Percentiles rank a stretch among this genome's conserved stretches.
phyloP scores from a whole-genome alignment of 2,113 vertebrate species.

The Gasterosteus aculeatus region DNA sequence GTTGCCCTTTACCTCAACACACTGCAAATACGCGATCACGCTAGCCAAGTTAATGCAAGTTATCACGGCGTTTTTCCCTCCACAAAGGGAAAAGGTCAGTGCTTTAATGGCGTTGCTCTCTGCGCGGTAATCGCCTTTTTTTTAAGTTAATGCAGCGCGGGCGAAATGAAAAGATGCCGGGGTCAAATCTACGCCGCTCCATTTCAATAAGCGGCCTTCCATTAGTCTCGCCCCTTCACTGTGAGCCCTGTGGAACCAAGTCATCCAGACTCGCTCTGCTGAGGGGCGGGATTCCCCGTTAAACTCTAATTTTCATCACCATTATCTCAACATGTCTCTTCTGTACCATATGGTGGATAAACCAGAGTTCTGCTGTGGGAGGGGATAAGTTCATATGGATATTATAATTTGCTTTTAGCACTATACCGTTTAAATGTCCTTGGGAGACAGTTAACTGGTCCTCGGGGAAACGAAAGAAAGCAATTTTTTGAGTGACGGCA shows the following conservation, averaged over 20 bases:
- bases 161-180: constrained; percentile 74
- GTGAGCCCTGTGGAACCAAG: constrained; percentile 50
- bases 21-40: constrained; percentile 59
- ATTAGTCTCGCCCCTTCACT: constrained; percentile 65
- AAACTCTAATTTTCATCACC: constrained; percentile 56
- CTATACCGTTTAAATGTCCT: neutral
- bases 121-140: constrained; percentile 70
- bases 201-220: constrained; percentile 70
- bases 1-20: constrained; percentile 69
- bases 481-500: neutral
- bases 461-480: neutral
- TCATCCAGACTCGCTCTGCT: constrained; percentile 58
- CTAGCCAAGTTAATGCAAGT: constrained; percentile 63
- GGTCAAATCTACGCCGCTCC: constrained; percentile 69
- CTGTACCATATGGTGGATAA: constrained; percentile 46
- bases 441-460: neutral
- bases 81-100: constrained; percentile 76
- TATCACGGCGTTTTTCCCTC: constrained; percentile 54
- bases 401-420: neutral
- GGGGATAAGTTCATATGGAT: constrained; percentile 11
- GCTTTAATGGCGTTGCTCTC: constrained; percentile 75
- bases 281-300: constrained; percentile 47
- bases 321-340: constrained; percentile 53
- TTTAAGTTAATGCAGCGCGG: constrained; percentile 62
- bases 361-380: neutral